Percentiles rank a stretch among this genome's conserved stretches.
These are phyloP conservation scores for Scortum barcoo DNA, from an alignment of 2,113 vertebrate genomes.

Conservation along the genomic window DNA sequence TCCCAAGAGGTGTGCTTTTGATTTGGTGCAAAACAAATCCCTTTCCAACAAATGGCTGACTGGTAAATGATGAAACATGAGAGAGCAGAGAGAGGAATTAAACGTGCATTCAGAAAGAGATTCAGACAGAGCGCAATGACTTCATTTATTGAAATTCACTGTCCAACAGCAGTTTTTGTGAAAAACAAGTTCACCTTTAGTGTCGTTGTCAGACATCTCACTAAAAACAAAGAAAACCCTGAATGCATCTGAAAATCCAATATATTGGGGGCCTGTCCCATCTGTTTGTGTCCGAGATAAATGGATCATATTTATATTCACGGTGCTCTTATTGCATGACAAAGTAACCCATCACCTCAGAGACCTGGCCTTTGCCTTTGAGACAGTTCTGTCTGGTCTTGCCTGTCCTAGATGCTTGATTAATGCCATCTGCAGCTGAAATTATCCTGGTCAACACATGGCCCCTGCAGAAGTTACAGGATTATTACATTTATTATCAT, in stretches of 20 bases:
- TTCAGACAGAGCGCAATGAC: background rate
- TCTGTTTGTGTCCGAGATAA: constrained; percentile 59
- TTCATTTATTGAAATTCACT: background rate
- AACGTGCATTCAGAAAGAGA: background rate
- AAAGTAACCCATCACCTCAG: constrained; percentile 51
- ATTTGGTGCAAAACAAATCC: background rate
- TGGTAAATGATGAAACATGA: background rate
- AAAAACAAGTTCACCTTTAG: constrained; percentile 14
- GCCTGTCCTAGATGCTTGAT: constrained; percentile 59
- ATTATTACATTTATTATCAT: constrained; percentile 43
- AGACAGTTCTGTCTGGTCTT: constrained; percentile 44
- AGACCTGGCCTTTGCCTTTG: constrained; percentile 53
- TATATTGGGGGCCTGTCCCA: background rate
- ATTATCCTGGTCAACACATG: constrained; percentile 58
- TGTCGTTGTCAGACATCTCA: background rate
- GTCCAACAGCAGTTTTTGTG: background rate
- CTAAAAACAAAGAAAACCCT: constrained; percentile 6
- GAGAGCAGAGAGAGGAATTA: background rate
- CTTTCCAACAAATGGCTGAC: background rate
- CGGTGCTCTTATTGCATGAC: constrained; percentile 25
- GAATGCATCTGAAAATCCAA: constrained; percentile 27
- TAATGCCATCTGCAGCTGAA: constrained; percentile 48
- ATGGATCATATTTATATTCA: constrained; percentile 68
- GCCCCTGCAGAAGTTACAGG: constrained; percentile 47
- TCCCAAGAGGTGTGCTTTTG: background rate